Base-by-base conservation (phyloP, 2,797 vertebrate species). In the Crax fasciolata region DNA sequence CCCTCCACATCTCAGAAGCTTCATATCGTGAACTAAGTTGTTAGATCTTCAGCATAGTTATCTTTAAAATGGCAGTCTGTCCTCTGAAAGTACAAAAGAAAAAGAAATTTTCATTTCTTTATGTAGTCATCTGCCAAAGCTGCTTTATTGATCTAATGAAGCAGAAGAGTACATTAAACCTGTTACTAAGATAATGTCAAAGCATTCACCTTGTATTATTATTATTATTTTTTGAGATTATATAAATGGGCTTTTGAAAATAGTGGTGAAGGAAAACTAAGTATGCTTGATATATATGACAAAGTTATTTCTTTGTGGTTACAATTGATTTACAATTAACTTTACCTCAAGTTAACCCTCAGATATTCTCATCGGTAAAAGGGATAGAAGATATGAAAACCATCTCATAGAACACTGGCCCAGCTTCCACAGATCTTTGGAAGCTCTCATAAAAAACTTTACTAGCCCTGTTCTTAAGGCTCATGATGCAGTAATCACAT, bases 41-140 rank as follows among this genome's bases (percentile, higher is more conserved):
- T 49, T 75, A 72, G 63, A 62, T 39, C 6, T 35, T 75, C 78
- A 73, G 79, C 44, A 66, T 51, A 81, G 86, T 3, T 84, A 78
- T 80, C 48, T 87, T 94, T 72, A 88, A 96, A 95, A 94, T 87
- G 68, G 6, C 52, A 74, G 78, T 75, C 52, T 84, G 21, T 5
- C 21, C 75, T 82, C 71, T 85, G 70, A 91, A 89, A 96, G 21
- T 20, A 73, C 25, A 71, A 74, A 6, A 57, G 0, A 30, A 71
- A 48, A 66, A 39, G 5, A 18, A 0, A 4, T 21, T 61, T 38
- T 17, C 4, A 48, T 59, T 61, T 73, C 6, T 9, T 46, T 51
- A 43, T 39, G 30, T 27, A 51, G 15, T 24, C 35, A 55, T 82
- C 90, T 84, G 81, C 25, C 13, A 41, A 46, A 90, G 78, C 10